phyloP scores from a whole-genome alignment of 2,113 vertebrate genomes.

The Plotosus lineatus region DNA sequence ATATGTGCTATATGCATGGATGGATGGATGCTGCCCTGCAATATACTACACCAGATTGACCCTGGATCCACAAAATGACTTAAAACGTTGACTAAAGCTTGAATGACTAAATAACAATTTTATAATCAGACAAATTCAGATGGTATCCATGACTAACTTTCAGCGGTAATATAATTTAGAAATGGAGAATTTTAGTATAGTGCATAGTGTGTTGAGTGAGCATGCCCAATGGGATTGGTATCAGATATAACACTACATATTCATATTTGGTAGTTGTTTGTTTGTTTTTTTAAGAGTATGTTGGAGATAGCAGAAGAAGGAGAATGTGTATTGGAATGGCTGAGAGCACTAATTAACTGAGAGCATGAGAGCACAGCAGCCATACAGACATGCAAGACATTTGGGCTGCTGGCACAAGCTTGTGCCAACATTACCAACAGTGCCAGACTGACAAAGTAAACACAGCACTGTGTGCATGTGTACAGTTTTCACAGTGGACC shows the following conservation, averaged over 20 bases:
- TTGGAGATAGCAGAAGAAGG: constrained; percentile 10
- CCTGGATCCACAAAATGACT: not conserved
- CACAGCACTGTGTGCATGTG: constrained; percentile 12
- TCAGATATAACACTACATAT: not conserved
- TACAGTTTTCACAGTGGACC: not conserved
- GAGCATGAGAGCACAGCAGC: constrained; percentile 31
- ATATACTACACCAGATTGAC: too few relatives aligned
- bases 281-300: not conserved
- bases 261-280: constrained; percentile 6
- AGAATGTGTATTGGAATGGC: constrained; percentile 30
- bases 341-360: constrained; percentile 30
- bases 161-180: too few relatives aligned
- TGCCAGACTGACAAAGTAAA: constrained; percentile 41
- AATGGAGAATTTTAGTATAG: not conserved
- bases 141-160: not conserved
- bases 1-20: too few relatives aligned
- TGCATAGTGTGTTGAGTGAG: not conserved
- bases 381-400: constrained; percentile 36
- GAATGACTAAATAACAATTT: not conserved
- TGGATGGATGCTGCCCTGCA: not conserved
- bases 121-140: not conserved
- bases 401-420: constrained; percentile 35
- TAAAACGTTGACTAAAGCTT: not conserved
- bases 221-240: not conserved
- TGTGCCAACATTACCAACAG: constrained; percentile 41